Percentiles rank a stretch among this genome's conserved stretches.
These are phyloP conservation scores for Heliconius eleuchia DNA, from an alignment of 1,140 invertebrate genomes.

Conservation along the genomic window DNA sequence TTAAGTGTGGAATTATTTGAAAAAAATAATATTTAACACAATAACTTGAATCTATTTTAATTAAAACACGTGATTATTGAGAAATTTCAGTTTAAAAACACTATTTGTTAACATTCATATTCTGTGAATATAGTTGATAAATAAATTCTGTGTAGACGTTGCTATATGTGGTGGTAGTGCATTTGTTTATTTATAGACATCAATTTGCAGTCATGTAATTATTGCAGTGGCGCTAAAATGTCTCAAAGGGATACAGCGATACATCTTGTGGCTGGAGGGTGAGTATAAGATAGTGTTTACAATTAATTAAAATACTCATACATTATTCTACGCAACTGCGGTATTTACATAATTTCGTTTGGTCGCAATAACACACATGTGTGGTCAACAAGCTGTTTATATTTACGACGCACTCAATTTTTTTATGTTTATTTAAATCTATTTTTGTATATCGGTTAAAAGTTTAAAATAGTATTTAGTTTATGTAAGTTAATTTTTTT, in stretches of 20 bases:
- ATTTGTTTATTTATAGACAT: conserved; percentile 80
- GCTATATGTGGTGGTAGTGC: conserved; percentile 63
- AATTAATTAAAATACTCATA: background rate
- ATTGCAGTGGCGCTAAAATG: conserved; percentile 81
- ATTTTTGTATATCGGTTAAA: conserved; percentile 20
- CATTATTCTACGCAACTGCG: conserved; percentile 27
- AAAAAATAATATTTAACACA: conserved; percentile 2
- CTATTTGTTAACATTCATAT: conserved; percentile 7
- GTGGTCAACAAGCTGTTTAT: conserved; percentile 20
- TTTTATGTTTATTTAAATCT: conserved; percentile 15
- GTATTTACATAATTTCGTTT: conserved; percentile 36
- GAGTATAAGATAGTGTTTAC: conserved; percentile 50
- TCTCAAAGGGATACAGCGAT: conserved; percentile 90
- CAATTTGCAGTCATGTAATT: conserved; percentile 77
- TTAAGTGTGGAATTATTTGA: background rate
- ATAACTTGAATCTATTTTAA: background rate
- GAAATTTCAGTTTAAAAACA: background rate
- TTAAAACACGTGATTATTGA: background rate
- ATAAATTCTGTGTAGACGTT: conserved; percentile 50
- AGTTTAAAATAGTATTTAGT: background rate
- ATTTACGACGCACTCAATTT: conserved; percentile 36
- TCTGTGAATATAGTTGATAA: conserved; percentile 29
- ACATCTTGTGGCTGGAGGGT: conserved; percentile 94
- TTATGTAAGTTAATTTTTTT: too few species aligned
- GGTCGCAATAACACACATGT: conserved; percentile 34